Base-by-base conservation (phyloP, 2,888 invertebrate genomes). In the Isoperla grammatica region DNA sequence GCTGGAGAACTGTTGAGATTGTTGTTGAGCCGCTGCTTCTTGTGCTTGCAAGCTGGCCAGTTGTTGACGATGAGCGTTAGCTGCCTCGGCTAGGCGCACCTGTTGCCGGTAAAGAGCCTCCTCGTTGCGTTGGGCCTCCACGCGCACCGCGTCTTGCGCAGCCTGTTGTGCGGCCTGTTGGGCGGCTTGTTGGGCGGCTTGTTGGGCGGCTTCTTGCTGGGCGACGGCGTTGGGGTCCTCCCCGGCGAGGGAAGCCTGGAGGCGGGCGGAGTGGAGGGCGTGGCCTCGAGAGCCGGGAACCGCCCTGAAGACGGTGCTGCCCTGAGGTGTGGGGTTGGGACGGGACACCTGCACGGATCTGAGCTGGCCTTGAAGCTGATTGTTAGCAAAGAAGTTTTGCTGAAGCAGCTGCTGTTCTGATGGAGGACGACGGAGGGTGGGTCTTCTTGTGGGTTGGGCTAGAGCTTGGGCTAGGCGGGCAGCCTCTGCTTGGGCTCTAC, bases 171-270 rank as follows among this genome's bases (percentile, higher is more conserved):
- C 6, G 29, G 19, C 12, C 40, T 17, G 11, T 19, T 43, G 22
- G 22, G 46, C 3, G 11, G 1, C 5, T 9, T n/a, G 2, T 22
- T 29, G 20, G 9, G 13, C 20, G n/a, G 29, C 40, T 50, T 40
- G 49, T 22, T 58, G 50, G 17, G 13, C 37, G n/a, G 29, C 40
- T 50, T 40, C 35, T 22, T 58, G 50, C 11, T 5, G 17, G 11
- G 37, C 19, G 13, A 39, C 6, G 13, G 55, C 50, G 23, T 58
- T 56, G 50, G 63, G 63, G 46, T 63, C 56, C 3, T 35, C 29
- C 1, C 61, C 63, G 37, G 61, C 59, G n/a, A 63, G 61, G 11
- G 63, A 46, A 2, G 61, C 59, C 13, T 61, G 50, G 42, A 61
- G 61, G 0, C 63, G 59, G 1, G 63, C 61, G n/a, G 61, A 56